Evolutionary conservation across 2,797 vertebrate genomes (phyloP).

Genomic region (Moxostoma hubbsi): DNA sequence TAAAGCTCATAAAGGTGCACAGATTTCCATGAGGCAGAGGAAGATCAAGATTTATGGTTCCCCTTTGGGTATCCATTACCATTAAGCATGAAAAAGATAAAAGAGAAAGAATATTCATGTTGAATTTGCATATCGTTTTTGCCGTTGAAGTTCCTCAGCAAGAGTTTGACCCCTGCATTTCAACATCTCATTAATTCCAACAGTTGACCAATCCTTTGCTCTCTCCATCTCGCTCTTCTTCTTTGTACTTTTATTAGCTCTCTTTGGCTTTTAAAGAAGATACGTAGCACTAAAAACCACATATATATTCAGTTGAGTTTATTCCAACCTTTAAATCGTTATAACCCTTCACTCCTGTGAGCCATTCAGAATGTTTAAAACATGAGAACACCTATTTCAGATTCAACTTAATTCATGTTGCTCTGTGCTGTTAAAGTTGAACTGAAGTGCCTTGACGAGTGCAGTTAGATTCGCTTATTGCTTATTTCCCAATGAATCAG

Average conservation of each 20-base stretch:
- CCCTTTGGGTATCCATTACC: slow-evolving; percentile 68
- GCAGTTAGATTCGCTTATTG: too few species aligned
- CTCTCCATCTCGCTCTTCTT: slow-evolving; percentile 1
- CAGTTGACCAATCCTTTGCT: slow-evolving; percentile 22
- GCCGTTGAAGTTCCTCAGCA: background rate
- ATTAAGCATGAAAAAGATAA: slow-evolving; percentile 63
- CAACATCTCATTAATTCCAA: slow-evolving; percentile 37
- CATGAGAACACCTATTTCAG: slow-evolving; percentile 31
- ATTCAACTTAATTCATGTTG: slow-evolving; percentile 14
- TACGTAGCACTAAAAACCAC: background rate
- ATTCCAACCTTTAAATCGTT: slow-evolving; percentile 19
- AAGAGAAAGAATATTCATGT: slow-evolving; percentile 30
- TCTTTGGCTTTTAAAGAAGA: slow-evolving; percentile 21
- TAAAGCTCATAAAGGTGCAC: slow-evolving; percentile 39
- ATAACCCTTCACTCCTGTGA: slow-evolving; percentile 34
- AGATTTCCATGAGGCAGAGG: slow-evolving; percentile 34
- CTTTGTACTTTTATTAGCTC: slow-evolving; percentile 6
- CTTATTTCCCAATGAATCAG: too few species aligned
- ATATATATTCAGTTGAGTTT: slow-evolving; percentile 40
- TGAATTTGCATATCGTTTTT: slow-evolving; percentile 16
- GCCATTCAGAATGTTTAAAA: slow-evolving; percentile 45
- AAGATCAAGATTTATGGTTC: slow-evolving; percentile 25
- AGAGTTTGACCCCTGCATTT: slow-evolving; percentile 30
- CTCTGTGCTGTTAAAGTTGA: background rate
- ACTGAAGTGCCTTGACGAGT: too few species aligned